Base-by-base conservation (phyloP, 2,113 vertebrate genomes). In the Malurus cyaneus region DNA sequence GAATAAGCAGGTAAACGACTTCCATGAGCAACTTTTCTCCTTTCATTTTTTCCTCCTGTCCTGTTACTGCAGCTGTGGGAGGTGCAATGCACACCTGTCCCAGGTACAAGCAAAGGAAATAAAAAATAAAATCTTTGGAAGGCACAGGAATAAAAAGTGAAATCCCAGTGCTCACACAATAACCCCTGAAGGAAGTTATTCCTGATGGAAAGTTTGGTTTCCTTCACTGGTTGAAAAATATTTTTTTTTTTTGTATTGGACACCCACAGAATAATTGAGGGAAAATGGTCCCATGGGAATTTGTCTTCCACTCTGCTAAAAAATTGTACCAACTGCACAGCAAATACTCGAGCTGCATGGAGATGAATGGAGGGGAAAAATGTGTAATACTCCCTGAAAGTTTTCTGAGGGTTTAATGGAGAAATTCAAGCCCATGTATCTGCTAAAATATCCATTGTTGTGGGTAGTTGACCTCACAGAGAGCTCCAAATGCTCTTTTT, bases 401-500 rank as follows among this genome's bases (percentile, higher is more conserved):
- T 80, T 74, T 66, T 76, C 67, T 81, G 17, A 74, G 19, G 8
- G n/a, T 76, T 70, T 72, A 64, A 57, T 31, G 29, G 74, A 91
- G 47, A 81, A 47, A 93, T 88, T 64, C 76, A 78, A 88, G 56
- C 36, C 54, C 60, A 26, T 52, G 76, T 76, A 17, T 60, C 77
- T 83, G 42, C 25, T 82, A 60, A 85, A 91, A 77, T 46, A 83
- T 59, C 42, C 49, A 64, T 14, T 29, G 25, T 26, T 64, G 41
- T 57, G 18, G 41, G 88, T 52, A 83, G 44, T 60, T 86, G 36
- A 47, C 20, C 56, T 82, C 41, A 31, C 50, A 41, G 14, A 66
- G 70, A 70, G 86, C 52, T 76, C 62, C 54, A 67, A 89, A 62
- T 70, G 41, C 31, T 91, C 57, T 95, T 96, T 94, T 88, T 81